A percentile compares a stretch with the other conserved stretches of the same genome.
Evolutionary conservation across 2,797 vertebrate genomes (phyloP).

Genomic region (Furcifer pardalis): DNA sequence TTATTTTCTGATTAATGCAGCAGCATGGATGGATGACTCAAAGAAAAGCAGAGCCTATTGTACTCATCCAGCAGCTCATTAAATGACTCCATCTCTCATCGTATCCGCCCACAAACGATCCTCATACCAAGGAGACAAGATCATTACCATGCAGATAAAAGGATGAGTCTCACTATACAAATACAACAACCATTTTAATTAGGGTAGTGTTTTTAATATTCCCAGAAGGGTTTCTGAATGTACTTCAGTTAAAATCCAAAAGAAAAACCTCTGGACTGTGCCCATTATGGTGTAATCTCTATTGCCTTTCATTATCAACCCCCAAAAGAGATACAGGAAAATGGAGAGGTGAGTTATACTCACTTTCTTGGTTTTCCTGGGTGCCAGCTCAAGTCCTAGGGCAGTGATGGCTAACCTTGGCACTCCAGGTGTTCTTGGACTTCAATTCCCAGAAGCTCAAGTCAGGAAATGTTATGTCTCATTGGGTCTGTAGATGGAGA

Average conservation of each 20-base stretch:
- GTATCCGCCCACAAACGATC: conserved; percentile 53
- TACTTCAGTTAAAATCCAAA: conserved; percentile 7
- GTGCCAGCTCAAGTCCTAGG: too few species aligned
- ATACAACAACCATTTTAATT: conserved; percentile 57
- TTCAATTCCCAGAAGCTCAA: too few species aligned
- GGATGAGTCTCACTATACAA: conserved; percentile 58
- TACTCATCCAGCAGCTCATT: conserved; percentile 69
- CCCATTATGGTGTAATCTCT: background rate
- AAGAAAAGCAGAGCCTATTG: conserved; percentile 59
- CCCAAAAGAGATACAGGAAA: background rate
- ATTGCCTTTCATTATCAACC: background rate
- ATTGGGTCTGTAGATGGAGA: too few species aligned
- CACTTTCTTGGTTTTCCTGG: too few species aligned
- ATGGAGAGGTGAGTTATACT: background rate
- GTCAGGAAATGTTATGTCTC: too few species aligned
- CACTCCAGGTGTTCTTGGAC: too few species aligned
- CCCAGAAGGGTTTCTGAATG: conserved; percentile 8
- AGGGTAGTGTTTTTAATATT: conserved; percentile 40
- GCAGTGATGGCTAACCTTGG: too few species aligned
- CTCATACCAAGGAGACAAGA: conserved; percentile 56
- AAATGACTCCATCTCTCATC: conserved; percentile 65
- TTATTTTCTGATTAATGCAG: conserved; percentile 72
- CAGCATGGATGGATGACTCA: conserved; percentile 64
- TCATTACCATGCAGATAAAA: conserved; percentile 55
- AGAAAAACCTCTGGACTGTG: background rate